These are phyloP conservation scores for Xerus inauris DNA, from an alignment of 2,113 vertebrate species.

Conservation along the genomic window DNA sequence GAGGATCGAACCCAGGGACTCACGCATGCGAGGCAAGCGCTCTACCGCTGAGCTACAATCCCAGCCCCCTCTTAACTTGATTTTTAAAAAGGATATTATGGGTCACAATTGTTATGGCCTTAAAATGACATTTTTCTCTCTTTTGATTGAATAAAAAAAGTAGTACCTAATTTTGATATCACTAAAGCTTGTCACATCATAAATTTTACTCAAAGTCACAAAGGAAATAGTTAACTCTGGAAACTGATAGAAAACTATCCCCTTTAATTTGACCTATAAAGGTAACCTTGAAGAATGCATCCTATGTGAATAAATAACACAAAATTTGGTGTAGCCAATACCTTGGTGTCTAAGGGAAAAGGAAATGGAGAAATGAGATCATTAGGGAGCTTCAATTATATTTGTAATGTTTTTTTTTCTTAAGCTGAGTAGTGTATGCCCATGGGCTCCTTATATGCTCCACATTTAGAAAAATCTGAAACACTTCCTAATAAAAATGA, in stretches of 20 bases:
- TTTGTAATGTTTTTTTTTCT: constrained; percentile 42
- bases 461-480: neutral
- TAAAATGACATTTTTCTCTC: constrained; percentile 37
- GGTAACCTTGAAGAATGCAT: constrained; percentile 52
- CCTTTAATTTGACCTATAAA: constrained; percentile 58
- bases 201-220: constrained; percentile 62
- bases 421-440: neutral
- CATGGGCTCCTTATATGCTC: neutral
- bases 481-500: constrained; percentile 14
- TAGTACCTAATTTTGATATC: constrained; percentile 51
- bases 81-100: constrained; percentile 49
- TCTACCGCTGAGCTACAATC: too few species aligned
- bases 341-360: neutral
- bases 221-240: constrained; percentile 59
- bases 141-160: constrained; percentile 57
- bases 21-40: too few species aligned
- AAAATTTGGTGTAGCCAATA: constrained; percentile 18
- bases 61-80: too few species aligned
- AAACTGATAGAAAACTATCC: constrained; percentile 45
- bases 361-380: constrained; percentile 41
- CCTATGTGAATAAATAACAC: constrained; percentile 43
- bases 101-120: constrained; percentile 48
- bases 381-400: neutral
- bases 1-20: too few species aligned
- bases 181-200: constrained; percentile 50